Percentiles rank a stretch among this genome's conserved stretches.
Conservation (phyloP, 2,113 vertebrate species). For the Caranx melampygus region DNA sequence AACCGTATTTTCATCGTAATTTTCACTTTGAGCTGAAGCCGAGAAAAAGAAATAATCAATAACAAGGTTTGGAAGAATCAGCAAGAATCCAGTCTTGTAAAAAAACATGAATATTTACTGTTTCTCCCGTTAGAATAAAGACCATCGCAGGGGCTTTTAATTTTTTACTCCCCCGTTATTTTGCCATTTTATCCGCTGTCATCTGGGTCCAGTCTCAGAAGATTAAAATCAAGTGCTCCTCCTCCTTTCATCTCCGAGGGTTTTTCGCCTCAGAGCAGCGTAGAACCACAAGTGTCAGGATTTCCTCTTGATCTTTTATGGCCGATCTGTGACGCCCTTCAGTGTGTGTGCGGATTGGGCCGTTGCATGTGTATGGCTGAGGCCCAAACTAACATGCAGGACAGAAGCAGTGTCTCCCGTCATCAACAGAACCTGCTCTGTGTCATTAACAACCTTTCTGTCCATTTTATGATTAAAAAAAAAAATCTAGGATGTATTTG, state of each 20-base stretch:
- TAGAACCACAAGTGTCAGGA: neutral
- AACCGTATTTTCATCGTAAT: neutral
- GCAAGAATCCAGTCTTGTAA: neutral
- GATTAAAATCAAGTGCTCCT: neutral
- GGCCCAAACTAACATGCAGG: constrained; percentile 73
- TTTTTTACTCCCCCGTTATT: neutral
- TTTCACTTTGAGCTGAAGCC: neutral
- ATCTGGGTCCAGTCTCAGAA: neutral
- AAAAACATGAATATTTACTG: neutral
- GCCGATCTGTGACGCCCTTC: constrained; percentile 5
- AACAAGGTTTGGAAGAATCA: neutral
- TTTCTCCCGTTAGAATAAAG: neutral
- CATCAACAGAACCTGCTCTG: neutral
- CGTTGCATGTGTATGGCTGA: constrained; percentile 71
- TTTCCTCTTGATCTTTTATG: constrained; percentile 37
- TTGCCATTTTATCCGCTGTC: neutral
- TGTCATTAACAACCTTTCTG: constrained; percentile 58
- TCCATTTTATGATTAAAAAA: neutral
- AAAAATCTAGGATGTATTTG: constrained; percentile 15
- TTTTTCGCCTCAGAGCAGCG: constrained; percentile 12
- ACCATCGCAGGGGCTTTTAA: neutral
- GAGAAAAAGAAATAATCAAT: constrained; percentile 10
- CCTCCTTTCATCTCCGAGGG: neutral
- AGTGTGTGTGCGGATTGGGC: constrained; percentile 27
- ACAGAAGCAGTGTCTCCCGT: constrained; percentile 10